Percentiles rank a stretch among this genome's conserved stretches.
Evolutionary conservation across 2,113 vertebrate species (phyloP).

Genomic region (Pampusana beccarii): DNA sequence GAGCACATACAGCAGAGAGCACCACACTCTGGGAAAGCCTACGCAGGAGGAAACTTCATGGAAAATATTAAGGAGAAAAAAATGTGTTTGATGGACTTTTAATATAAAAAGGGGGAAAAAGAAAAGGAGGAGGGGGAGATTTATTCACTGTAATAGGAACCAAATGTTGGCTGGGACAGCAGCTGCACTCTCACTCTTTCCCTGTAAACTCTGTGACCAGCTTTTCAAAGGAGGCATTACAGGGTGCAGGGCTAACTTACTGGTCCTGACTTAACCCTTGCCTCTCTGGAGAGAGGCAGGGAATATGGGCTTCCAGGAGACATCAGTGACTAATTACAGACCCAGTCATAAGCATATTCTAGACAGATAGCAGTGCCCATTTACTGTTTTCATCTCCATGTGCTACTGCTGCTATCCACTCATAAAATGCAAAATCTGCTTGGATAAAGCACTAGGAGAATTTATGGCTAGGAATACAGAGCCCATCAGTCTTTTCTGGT

Average conservation of each 20-base stretch:
- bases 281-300: not conserved
- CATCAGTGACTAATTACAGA: not conserved
- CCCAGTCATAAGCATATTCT: not conserved
- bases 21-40: conserved; percentile 31
- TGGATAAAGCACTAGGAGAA: not conserved
- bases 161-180: conserved; percentile 81
- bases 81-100: conserved; percentile 80
- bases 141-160: conserved; percentile 84
- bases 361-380: not conserved
- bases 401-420: not conserved
- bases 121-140: conserved; percentile 48
- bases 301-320: not conserved
- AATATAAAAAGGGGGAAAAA: conserved; percentile 68
- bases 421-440: not conserved
- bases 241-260: conserved; percentile 2
- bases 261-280: conserved; percentile 66
- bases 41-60: conserved; percentile 55
- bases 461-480: not conserved
- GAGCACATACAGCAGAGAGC: conserved; percentile 45
- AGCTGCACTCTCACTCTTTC: conserved; percentile 70
- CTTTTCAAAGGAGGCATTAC: conserved; percentile 67
- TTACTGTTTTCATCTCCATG: not conserved
- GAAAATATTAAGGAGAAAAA: conserved; percentile 74
- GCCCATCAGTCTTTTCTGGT: not conserved
- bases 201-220: conserved; percentile 58